Conservation (phyloP, 1,140 invertebrate genomes). For the Dysdera silvatica region DNA sequence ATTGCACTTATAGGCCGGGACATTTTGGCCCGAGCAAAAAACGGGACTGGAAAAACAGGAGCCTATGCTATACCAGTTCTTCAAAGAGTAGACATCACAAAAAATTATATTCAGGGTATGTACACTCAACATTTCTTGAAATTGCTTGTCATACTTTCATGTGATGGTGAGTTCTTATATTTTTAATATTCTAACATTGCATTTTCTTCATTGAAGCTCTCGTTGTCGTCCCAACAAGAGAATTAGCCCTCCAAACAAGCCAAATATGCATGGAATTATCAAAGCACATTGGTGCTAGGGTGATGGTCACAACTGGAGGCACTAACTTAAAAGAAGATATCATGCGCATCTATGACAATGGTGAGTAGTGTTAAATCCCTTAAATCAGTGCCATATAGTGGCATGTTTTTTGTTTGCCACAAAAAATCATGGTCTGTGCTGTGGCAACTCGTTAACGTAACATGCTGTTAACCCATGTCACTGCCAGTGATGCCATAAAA, state of each 20-base stretch:
- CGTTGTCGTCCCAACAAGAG: slow-evolving; percentile 96
- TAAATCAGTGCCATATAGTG: too few species aligned
- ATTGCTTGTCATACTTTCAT: background rate
- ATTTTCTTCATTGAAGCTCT: slow-evolving; percentile 59
- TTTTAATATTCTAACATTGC: background rate
- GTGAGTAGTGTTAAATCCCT: slow-evolving; percentile 32
- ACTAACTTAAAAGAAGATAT: slow-evolving; percentile 99
- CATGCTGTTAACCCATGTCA: too few species aligned
- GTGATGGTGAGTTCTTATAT: background rate
- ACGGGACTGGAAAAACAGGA: slow-evolving; percentile 99
- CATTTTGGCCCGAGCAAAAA: slow-evolving; percentile 96
- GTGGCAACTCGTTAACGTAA: too few species aligned
- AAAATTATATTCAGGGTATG: slow-evolving; percentile 77
- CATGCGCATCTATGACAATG: slow-evolving; percentile 97
- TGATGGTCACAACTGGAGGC: slow-evolving; percentile 98
- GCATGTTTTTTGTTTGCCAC: too few species aligned
- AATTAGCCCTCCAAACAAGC: slow-evolving; percentile 97
- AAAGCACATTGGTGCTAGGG: slow-evolving; percentile 88
- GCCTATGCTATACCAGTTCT: slow-evolving; percentile 98
- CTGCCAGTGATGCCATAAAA: too few species aligned
- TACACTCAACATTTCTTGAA: background rate
- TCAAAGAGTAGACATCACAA: slow-evolving; percentile 83
- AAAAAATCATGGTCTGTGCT: too few species aligned
- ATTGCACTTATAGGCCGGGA: slow-evolving; percentile 96
- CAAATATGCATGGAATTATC: slow-evolving; percentile 98